Evolutionary conservation across 2,797 vertebrate genomes (phyloP).

Genomic region (Pampus argenteus): DNA sequence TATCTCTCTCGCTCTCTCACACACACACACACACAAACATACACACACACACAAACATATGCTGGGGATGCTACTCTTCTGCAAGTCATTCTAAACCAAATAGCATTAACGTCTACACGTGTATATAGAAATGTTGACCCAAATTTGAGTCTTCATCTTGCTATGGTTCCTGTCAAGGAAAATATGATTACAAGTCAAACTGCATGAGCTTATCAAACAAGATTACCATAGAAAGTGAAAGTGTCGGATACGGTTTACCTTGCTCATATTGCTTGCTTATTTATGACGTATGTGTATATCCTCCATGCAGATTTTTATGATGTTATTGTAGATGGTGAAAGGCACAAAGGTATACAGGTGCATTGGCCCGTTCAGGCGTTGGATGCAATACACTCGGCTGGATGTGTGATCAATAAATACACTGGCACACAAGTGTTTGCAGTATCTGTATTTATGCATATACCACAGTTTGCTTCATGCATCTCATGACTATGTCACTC

Average conservation of each 20-base stretch:
- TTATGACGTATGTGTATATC: conserved; percentile 34
- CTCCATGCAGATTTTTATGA: conserved; percentile 20
- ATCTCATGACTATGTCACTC: not conserved
- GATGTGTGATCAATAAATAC: conserved; percentile 49
- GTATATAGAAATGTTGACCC: conserved; percentile 48
- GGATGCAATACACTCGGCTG: conserved; percentile 22
- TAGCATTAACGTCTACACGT: conserved; percentile 29
- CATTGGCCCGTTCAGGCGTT: conserved; percentile 23
- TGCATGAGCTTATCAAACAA: conserved; percentile 26
- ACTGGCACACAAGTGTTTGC: conserved; percentile 24
- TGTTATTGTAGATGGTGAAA: conserved; percentile 33
- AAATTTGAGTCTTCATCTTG: conserved; percentile 45
- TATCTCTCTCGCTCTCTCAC: not conserved
- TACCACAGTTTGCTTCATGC: not conserved
- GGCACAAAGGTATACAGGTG: conserved; percentile 24
- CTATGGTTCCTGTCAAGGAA: conserved; percentile 40
- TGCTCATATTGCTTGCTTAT: conserved; percentile 24
- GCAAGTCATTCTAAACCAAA: conserved; percentile 40
- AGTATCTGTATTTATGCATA: not conserved
- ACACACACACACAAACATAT: conserved; percentile 11
- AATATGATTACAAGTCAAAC: conserved; percentile 53
- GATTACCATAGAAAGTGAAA: conserved; percentile 65
- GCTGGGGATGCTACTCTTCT: conserved; percentile 33
- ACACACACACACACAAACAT: conserved; percentile 10
- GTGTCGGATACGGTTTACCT: conserved; percentile 52